Conservation (phyloP, 2,888 invertebrate species). For the Harpalus rubripes region DNA sequence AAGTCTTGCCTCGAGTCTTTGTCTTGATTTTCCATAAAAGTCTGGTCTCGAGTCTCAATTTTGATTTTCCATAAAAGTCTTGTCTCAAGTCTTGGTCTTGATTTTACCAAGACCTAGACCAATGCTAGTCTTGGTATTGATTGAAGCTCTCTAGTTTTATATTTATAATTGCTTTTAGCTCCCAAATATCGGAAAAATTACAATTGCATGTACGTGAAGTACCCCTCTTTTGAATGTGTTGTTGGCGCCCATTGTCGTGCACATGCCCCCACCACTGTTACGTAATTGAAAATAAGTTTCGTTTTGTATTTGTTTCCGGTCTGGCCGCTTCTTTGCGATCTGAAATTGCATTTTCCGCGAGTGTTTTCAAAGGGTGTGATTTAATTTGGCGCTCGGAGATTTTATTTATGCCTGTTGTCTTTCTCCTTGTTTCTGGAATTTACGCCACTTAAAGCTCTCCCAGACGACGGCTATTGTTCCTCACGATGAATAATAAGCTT, state of each 20-base stretch:
- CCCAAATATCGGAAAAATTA: too few relatives aligned
- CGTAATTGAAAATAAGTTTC: slow-evolving; percentile 50
- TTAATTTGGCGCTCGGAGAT: slow-evolving; percentile 55
- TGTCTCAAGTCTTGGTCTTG: too few relatives aligned
- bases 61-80: too few relatives aligned
- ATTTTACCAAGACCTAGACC: too few relatives aligned
- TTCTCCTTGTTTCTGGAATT: slow-evolving; percentile 48
- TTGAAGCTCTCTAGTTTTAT: too few relatives aligned
- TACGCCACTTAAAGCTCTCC: slow-evolving; percentile 53
- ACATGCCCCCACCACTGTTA: slow-evolving; percentile 19
- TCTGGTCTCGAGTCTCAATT: too few relatives aligned
- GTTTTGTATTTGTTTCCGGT: slow-evolving; percentile 50
- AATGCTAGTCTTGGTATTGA: too few relatives aligned
- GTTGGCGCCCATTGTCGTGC: neutral
- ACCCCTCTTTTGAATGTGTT: too few relatives aligned
- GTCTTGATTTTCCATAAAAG: too few relatives aligned
- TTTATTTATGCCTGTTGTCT: slow-evolving; percentile 52
- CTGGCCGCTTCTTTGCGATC: slow-evolving; percentile 37
- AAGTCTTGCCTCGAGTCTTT: too few relatives aligned
- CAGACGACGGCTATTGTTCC: slow-evolving; percentile 36
- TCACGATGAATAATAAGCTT: slow-evolving; percentile 49
- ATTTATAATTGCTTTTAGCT: too few relatives aligned
- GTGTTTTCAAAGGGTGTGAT: slow-evolving; percentile 62
- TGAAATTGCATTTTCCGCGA: slow-evolving; percentile 55
- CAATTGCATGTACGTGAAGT: too few relatives aligned